phyloP scores from a whole-genome alignment of 2,113 vertebrate species.

The Hymenochirus boettgeri region DNA sequence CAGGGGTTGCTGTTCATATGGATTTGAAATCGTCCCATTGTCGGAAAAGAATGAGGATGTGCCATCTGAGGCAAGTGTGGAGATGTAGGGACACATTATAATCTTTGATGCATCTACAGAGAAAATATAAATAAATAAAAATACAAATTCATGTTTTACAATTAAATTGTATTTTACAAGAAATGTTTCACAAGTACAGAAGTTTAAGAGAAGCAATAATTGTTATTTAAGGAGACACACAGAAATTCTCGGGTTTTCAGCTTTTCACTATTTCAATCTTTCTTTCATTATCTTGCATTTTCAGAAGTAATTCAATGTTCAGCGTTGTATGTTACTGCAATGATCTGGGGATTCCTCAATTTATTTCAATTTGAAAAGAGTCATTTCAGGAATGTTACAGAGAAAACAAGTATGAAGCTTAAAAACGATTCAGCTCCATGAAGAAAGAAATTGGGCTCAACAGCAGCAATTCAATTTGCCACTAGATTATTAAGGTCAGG shows the following conservation, averaged over 20 bases:
- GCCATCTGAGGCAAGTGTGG: conserved; percentile 79
- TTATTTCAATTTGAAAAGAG: neutral
- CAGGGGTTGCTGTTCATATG: conserved; percentile 87
- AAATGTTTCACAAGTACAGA: too few species aligned
- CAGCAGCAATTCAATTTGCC: too few species aligned
- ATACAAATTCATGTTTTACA: too few species aligned
- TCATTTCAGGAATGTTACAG: neutral
- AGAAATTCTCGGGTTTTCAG: too few species aligned
- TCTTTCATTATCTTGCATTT: neutral
- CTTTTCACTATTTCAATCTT: too few species aligned
- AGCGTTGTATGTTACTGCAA: neutral
- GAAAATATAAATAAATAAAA: conserved; percentile 22
- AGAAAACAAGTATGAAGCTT: neutral
- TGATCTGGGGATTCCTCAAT: neutral
- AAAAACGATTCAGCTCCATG: too few species aligned
- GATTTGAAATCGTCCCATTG: conserved; percentile 84
- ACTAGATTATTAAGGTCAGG: too few species aligned
- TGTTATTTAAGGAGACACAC: too few species aligned
- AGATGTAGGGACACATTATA: conserved; percentile 74
- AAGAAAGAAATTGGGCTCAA: too few species aligned
- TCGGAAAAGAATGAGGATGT: conserved; percentile 86
- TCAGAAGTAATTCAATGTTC: neutral
- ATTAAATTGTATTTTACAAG: too few species aligned
- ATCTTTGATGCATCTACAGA: conserved; percentile 81
- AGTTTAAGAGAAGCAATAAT: too few species aligned